Percentiles rank a stretch among this genome's conserved stretches.
phyloP scores from a whole-genome alignment of 2,113 vertebrate genomes.

The Nansenia antarctica region DNA sequence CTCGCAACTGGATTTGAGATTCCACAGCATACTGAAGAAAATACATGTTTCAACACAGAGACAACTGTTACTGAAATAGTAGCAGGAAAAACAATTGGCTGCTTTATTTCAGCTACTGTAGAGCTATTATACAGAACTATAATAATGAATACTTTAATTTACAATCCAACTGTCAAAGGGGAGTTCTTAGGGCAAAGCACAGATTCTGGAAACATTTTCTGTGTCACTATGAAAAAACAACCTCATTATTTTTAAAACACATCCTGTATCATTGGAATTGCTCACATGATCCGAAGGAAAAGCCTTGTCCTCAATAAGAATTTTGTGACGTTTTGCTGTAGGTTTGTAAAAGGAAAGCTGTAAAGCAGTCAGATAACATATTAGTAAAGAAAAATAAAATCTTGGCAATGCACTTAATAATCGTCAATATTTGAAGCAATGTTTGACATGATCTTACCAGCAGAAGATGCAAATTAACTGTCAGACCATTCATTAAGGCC shows the following conservation, averaged over 20 bases:
- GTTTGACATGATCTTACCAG: constrained; percentile 74
- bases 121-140: too few relatives aligned
- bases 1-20: constrained; percentile 86
- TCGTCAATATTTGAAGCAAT: neutral
- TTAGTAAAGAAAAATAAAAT: neutral
- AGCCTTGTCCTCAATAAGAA: constrained; percentile 90
- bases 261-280: constrained; percentile 13
- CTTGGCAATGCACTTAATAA: neutral
- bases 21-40: constrained; percentile 86
- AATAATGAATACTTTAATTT: too few relatives aligned
- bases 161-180: neutral
- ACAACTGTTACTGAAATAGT: neutral
- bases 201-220: neutral
- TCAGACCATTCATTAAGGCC: constrained; percentile 90
- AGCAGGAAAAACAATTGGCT: neutral
- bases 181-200: neutral
- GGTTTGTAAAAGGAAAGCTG: constrained; percentile 97
- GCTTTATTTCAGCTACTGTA: neutral
- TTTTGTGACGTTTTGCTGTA: constrained; percentile 84
- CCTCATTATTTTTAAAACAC: neutral
- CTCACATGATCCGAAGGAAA: constrained; percentile 98
- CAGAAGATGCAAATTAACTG: constrained; percentile 91
- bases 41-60: neutral
- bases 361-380: constrained; percentile 26
- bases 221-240: neutral